These are phyloP conservation scores for Siniperca undulata DNA, from an alignment of 2,797 vertebrate genomes.

Conservation along the genomic window DNA sequence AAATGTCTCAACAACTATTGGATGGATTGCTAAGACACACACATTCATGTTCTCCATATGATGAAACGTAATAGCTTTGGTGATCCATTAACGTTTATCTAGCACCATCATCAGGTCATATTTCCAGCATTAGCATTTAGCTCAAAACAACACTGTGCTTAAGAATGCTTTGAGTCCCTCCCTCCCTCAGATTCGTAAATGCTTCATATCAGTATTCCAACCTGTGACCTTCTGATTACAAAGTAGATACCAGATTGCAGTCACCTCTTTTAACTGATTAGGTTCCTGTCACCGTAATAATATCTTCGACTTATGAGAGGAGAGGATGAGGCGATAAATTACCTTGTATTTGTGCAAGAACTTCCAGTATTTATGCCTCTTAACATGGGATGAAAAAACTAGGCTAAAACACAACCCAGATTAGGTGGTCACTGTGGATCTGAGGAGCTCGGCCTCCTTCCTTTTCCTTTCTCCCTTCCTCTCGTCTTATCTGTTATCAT, in stretches of 20 bases:
- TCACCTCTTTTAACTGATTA: slow-evolving; percentile 9
- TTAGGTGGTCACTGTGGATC: slow-evolving; percentile 52
- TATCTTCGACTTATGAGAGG: not conserved
- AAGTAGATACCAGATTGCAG: slow-evolving; percentile 9
- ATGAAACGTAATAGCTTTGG: not conserved
- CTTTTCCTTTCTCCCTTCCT: slow-evolving; percentile 50
- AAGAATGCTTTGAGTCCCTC: not conserved
- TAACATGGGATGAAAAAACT: slow-evolving; percentile 36
- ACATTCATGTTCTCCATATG: not conserved
- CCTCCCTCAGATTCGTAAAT: not conserved
- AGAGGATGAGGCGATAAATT: slow-evolving; percentile 3
- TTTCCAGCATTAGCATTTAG: not conserved
- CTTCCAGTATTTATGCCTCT: slow-evolving; percentile 4
- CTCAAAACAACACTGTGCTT: not conserved
- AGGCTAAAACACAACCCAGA: slow-evolving; percentile 46
- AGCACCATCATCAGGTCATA: not conserved
- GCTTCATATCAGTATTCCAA: not conserved
- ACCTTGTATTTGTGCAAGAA: slow-evolving; percentile 5
- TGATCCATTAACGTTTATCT: not conserved
- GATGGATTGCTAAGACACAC: not conserved
- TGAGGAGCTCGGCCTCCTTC: slow-evolving; percentile 39
- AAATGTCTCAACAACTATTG: not conserved
- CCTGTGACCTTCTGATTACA: slow-evolving; percentile 20
- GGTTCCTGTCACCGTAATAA: not conserved
- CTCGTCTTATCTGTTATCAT: slow-evolving; percentile 71